Percentiles rank a stretch among this genome's conserved stretches.
Conservation (phyloP, 1,140 invertebrate species). For the Branchinecta lindahli region DNA sequence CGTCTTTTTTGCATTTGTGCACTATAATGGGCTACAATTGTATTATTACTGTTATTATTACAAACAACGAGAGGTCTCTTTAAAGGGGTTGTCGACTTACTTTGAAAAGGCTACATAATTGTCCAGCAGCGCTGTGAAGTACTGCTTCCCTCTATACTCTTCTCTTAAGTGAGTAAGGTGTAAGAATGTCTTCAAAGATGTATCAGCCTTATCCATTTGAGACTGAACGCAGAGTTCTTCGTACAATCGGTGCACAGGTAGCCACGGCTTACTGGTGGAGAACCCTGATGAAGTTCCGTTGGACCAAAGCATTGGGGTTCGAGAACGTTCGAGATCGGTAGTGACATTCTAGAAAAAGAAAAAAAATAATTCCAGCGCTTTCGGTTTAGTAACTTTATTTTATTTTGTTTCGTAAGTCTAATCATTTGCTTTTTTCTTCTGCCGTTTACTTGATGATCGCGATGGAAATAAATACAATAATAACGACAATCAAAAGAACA, state of each 20-base stretch:
- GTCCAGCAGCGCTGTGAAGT: neutral
- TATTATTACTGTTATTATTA: too few species aligned
- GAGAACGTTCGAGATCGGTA: neutral
- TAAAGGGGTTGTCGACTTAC: neutral
- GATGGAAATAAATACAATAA: too few species aligned
- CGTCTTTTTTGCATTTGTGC: too few species aligned
- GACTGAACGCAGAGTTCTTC: neutral
- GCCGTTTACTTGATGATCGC: too few species aligned
- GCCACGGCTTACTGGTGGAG: neutral
- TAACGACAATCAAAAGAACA: too few species aligned
- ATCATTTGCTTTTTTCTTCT: too few species aligned
- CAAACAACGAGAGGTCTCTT: too few species aligned
- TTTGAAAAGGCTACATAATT: neutral
- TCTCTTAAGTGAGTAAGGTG: neutral
- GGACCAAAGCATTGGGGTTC: conserved; percentile 3
- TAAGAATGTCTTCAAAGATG: neutral
- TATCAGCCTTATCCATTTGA: neutral
- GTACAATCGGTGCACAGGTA: neutral
- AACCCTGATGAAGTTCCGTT: neutral
- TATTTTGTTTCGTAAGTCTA: too few species aligned
- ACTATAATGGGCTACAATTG: too few species aligned
- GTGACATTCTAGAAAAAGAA: neutral
- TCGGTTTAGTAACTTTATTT: too few species aligned
- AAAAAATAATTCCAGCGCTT: neutral
- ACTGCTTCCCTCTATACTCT: neutral